Evolutionary conservation across 2,888 invertebrate species (phyloP), one percentile per base, ranked within the genome.

Genomic region (Mesorhabditis spiculigera): DNA sequence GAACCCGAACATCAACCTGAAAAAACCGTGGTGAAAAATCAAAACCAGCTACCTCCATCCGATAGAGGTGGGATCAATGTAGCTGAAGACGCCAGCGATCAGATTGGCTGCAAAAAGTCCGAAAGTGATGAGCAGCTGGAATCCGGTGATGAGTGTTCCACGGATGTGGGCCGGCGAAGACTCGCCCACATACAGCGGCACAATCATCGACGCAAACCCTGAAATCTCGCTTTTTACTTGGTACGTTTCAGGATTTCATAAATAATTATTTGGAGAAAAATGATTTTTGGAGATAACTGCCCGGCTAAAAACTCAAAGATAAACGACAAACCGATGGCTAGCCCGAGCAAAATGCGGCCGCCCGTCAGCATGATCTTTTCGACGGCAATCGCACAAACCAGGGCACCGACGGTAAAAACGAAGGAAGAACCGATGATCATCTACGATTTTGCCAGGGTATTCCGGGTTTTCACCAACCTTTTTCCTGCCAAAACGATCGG

Each of bases 101-200:
- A 89, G 79, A 75, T 88, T 87, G 13, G 89, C 88, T 5, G 88
- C 73, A 72, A 89, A 87, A 82, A 89, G 88, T 28, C 90, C 90
- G n/a, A 87, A 87, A 4, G 89, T 89, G 75, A 90, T 88, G 82
- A 89, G 88, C 62, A 88, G 75, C 68, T 79, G 79, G 71, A 79
- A 79, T 4, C 77, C 77, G 41, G 79, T 77, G 13, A 79, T 73
- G 6, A 79, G 68, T n/a, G 72, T 73, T 45, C 89, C 89, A 50
- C 90, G 84, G 16, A 87, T 81, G 66, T 87, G 84, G 5, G 87
- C 74, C 6, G 89, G 88, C 0, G 89, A 87, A 71, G 87, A 86
- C 82, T 90, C 90, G 28, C 89, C 88, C 62, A 90, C 88, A 81
- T 89, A 89, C 75, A 90, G 87, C 4, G 89, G 89, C 4, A 89